A percentile compares a stretch with the other conserved stretches of the same genome.
These are phyloP conservation scores for Drosophila eugracilis DNA, from an alignment of 1,140 invertebrate species.

Conservation along the genomic window DNA sequence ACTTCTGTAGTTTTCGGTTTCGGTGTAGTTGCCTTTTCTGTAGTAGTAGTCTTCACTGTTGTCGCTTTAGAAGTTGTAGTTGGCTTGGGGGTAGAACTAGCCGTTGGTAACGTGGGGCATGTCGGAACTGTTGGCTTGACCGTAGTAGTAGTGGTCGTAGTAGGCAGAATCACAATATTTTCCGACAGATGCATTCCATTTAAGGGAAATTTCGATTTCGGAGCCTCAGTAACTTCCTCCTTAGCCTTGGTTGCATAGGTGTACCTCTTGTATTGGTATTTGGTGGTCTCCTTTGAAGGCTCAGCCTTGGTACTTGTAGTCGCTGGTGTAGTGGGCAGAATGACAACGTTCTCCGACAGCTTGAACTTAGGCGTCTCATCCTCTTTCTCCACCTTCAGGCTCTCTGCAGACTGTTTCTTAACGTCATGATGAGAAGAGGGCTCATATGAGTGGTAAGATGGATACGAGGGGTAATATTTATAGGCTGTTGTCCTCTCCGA, in stretches of 20 bases:
- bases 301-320: not conserved
- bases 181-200: slow-evolving; percentile 6
- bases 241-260: slow-evolving; percentile 13
- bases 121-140: not conserved
- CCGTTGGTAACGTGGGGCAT: not conserved
- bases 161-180: slow-evolving; percentile 31
- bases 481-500: slow-evolving; percentile 2
- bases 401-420: not conserved
- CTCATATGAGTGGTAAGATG: slow-evolving; percentile 20
- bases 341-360: slow-evolving; percentile 3
- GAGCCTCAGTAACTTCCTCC: not conserved
- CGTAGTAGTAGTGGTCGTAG: not conserved
- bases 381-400: not conserved
- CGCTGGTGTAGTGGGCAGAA: slow-evolving; percentile 1
- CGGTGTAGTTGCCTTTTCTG: not conserved
- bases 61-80: not conserved
- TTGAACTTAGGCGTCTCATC: not conserved
- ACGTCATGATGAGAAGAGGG: not conserved
- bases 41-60: not conserved
- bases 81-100: not conserved
- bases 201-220: not conserved
- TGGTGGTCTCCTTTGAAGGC: slow-evolving; percentile 5
- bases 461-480: slow-evolving; percentile 22
- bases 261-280: slow-evolving; percentile 22
- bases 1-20: not conserved